Conservation (phyloP, 2,113 vertebrate species). For the Esox niger region DNA sequence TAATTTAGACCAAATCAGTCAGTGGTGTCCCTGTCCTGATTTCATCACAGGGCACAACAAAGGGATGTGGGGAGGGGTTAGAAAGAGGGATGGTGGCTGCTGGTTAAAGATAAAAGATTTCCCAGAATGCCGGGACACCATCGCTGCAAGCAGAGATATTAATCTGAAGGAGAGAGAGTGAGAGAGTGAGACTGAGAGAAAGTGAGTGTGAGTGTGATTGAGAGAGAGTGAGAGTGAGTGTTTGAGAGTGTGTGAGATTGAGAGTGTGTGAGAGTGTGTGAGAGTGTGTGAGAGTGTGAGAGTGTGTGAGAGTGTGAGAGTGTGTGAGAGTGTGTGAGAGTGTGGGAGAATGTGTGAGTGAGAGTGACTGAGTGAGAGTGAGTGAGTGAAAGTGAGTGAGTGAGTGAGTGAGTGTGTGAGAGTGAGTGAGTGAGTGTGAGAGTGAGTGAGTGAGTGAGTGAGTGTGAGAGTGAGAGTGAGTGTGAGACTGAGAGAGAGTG, state of each 20-base stretch:
- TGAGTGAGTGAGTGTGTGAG: slow-evolving; percentile 24
- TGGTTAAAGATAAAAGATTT: slow-evolving; percentile 65
- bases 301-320: slow-evolving; percentile 38
- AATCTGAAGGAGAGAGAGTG: slow-evolving; percentile 66
- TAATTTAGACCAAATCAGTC: no score
- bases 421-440: slow-evolving; percentile 1
- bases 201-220: no score
- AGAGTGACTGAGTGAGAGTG: no score
- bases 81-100: slow-evolving; percentile 58
- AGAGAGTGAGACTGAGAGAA: slow-evolving; percentile 19
- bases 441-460: neutral
- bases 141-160: slow-evolving; percentile 61
- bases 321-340: no score
- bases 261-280: slow-evolving; percentile 42
- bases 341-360: no score
- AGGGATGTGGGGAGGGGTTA: slow-evolving; percentile 26
- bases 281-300: slow-evolving; percentile 44
- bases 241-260: no score
- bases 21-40: no score
- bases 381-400: no score
- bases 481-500: slow-evolving; percentile 6
- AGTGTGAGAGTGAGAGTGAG: neutral
- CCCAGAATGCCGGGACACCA: slow-evolving; percentile 77
- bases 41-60: slow-evolving; percentile 44
- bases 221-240: slow-evolving; percentile 45